Percentiles rank a stretch among this genome's conserved stretches.
These are phyloP conservation scores for Carcharodon carcharias DNA, from an alignment of 2,797 vertebrate species.

Conservation along the genomic window DNA sequence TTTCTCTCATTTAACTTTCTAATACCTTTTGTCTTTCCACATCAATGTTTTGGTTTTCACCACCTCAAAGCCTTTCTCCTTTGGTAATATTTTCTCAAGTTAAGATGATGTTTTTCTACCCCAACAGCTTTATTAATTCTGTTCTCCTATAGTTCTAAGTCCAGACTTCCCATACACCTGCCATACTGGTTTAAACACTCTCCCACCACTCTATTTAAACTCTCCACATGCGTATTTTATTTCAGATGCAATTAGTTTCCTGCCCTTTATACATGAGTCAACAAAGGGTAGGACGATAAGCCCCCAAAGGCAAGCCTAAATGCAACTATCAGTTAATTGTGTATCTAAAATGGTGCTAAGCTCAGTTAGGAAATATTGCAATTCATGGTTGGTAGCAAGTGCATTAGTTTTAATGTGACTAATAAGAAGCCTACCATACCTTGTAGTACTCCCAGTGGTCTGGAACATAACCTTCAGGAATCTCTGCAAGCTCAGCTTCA, in stretches of 20 bases:
- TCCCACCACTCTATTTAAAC: background rate
- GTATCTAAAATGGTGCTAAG: background rate
- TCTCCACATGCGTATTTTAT: background rate
- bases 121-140: background rate
- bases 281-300: background rate
- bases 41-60: background rate
- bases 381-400: background rate
- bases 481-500: conserved; percentile 81
- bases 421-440: conserved; percentile 48
- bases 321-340: background rate
- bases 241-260: background rate
- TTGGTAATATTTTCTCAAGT: background rate
- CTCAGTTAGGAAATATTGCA: background rate
- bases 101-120: background rate
- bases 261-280: background rate
- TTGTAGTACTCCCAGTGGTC: conserved; percentile 81
- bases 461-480: conserved; percentile 82
- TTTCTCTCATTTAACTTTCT: background rate
- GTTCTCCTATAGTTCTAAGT: background rate
- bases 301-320: background rate
- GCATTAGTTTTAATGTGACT: background rate
- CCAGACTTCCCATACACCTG: background rate
- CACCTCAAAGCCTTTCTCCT: background rate
- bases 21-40: background rate
- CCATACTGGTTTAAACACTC: background rate